These are phyloP conservation scores for Hephaestus fuliginosus DNA, from an alignment of 2,797 vertebrate species.

Conservation along the genomic window DNA sequence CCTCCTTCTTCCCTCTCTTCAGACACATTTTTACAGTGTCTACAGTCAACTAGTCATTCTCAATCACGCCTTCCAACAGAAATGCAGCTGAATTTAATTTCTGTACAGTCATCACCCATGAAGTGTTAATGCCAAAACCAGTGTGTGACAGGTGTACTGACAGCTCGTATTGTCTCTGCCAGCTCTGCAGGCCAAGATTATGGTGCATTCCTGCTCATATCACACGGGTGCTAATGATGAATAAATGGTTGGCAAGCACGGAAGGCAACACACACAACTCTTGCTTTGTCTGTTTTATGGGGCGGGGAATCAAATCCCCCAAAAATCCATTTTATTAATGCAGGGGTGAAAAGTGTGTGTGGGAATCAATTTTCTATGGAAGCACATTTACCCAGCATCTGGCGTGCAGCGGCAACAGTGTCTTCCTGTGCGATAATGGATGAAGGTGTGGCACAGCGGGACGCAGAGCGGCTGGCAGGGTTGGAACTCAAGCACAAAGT, in stretches of 20 bases:
- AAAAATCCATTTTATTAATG: too few relatives aligned
- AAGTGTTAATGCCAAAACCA: constrained; percentile 35
- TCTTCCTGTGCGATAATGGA: constrained; percentile 84
- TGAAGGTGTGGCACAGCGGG: constrained; percentile 81
- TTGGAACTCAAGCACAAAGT: constrained; percentile 91
- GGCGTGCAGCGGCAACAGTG: constrained; percentile 51
- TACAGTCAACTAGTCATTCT: neutral
- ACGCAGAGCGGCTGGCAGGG: constrained; percentile 79
- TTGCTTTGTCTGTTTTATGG: too few relatives aligned
- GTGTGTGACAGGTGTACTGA: constrained; percentile 30
- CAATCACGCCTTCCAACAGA: constrained; percentile 2
- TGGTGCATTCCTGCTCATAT: constrained; percentile 24
- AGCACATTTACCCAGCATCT: constrained; percentile 82
- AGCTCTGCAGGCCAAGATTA: constrained; percentile 34
- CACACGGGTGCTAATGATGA: neutral
- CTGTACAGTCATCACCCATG: constrained; percentile 24
- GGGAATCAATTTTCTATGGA: too few relatives aligned
- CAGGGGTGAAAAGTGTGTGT: too few relatives aligned
- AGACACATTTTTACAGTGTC: constrained; percentile 18
- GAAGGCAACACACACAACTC: too few relatives aligned
- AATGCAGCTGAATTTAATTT: constrained; percentile 45
- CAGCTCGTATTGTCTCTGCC: constrained; percentile 6
- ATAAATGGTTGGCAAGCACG: neutral
- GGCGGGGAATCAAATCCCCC: too few relatives aligned
- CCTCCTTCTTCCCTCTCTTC: neutral